A percentile compares a stretch with the other conserved stretches of the same genome.
Evolutionary conservation across 2,113 vertebrate genomes (phyloP).

Genomic region (Spilogale gracilis): DNA sequence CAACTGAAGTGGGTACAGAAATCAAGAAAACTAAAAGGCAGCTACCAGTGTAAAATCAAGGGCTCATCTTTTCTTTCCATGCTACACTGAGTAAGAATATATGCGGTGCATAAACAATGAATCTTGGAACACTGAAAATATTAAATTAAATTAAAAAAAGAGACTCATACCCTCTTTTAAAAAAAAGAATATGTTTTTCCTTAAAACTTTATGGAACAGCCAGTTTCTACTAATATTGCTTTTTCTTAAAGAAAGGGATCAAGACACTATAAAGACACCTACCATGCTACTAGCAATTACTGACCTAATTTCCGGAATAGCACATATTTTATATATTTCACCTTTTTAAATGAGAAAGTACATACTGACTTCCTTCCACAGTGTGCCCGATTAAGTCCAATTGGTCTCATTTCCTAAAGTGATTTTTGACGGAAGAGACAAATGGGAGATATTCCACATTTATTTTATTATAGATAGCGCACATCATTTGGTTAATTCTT

Average conservation of each 20-base stretch:
- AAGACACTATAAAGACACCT: not conserved
- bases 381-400: not conserved
- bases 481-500: not conserved
- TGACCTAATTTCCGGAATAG: not conserved
- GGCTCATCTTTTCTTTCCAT: not conserved
- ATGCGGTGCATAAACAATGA: too few relatives aligned
- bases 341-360: constrained; percentile 14
- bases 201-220: not conserved
- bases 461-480: not conserved
- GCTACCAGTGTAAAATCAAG: not conserved
- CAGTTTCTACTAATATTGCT: not conserved
- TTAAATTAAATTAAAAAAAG: too few relatives aligned
- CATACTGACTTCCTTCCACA: not conserved
- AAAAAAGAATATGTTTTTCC: not conserved
- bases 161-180: too few relatives aligned
- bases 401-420: not conserved
- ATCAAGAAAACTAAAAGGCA: not conserved
- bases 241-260: constrained; percentile 33
- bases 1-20: not conserved
- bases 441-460: not conserved
- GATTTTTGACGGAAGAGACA: constrained; percentile 17
- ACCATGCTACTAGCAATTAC: not conserved
- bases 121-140: too few relatives aligned
- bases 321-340: not conserved
- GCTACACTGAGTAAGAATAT: not conserved